These are phyloP conservation scores for Amphipyra tragopoginis DNA, from an alignment of 2,888 invertebrate genomes.

Conservation along the genomic window DNA sequence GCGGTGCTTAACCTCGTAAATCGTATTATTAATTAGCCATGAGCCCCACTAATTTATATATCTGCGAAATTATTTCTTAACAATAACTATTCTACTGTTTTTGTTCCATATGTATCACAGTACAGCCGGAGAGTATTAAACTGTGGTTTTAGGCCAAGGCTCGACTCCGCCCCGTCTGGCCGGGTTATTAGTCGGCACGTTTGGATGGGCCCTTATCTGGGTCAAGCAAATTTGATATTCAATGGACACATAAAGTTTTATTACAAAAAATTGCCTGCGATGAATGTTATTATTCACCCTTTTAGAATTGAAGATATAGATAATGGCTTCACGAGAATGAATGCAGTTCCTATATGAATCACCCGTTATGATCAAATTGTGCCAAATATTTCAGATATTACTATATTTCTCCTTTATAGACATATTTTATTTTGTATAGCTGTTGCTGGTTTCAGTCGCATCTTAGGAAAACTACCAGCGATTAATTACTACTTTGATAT, in stretches of 20 bases:
- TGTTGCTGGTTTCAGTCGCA: too few relatives aligned
- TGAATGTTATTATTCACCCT: constrained; percentile 13
- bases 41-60: too few relatives aligned
- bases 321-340: constrained; percentile 1
- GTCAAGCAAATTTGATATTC: constrained; percentile 57
- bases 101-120: too few relatives aligned
- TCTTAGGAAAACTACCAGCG: too few relatives aligned
- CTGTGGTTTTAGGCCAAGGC: constrained; percentile 71
- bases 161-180: constrained; percentile 73
- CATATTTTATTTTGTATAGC: constrained; percentile 1
- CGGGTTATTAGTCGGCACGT: constrained; percentile 61
- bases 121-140: constrained; percentile 39
- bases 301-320: constrained; percentile 21
- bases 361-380: constrained; percentile 12
- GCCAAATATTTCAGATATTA: constrained; percentile 21
- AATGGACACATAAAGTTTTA: constrained; percentile 42
- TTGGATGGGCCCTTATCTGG: constrained; percentile 69
- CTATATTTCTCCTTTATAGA: constrained; percentile 5
- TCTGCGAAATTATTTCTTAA: too few relatives aligned
- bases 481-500: too few relatives aligned
- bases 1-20: too few relatives aligned
- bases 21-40: too few relatives aligned
- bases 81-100: too few relatives aligned
- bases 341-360: constrained; percentile 16
- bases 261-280: constrained; percentile 37